Base-by-base conservation (phyloP, 2,797 vertebrate species). In the Gastrophryne carolinensis region DNA sequence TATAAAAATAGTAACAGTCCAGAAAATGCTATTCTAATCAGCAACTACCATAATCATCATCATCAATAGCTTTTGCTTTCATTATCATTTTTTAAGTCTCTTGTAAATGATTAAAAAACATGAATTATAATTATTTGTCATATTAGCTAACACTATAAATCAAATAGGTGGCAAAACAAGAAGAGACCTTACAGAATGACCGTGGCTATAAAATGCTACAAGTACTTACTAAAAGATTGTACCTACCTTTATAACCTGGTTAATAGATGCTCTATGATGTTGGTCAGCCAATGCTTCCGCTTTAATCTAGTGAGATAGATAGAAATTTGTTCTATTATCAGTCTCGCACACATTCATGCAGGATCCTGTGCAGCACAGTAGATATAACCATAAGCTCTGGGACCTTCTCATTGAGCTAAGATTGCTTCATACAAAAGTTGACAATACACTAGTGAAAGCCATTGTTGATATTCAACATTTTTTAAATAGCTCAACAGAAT, bases 391-490 rank as follows among this genome's bases (percentile, higher is more conserved):
- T 85, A 90, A 94, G 93, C 94, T 90, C 92, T 90, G 92, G 92
- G 93, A 96, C 96, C 87, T 86, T 96, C 94, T 95, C 94, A 94
- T 97, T 97, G 93, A 96, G 91, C 92, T 92, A 93, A 97, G 95
- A 98, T 96, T 96, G 95, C 94, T 95, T 96, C 95, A 97, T 97
- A 98, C 93, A 98, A 95, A 97, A 95, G 93, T 95, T 96, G 93
- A 98, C 96, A 99, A 98, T 98, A 90, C 91, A 88, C 83, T 90
- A 91, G 88, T 92, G 92, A 96, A 96, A 95, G 93, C 94, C 92
- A 96, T 98, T 99, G 97, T 98, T 97, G 96, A 97, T 97, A 98
- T 97, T 98, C 96, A 93, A 96, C 96, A 95, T 98, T 97, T 98
- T 96, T 94, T 92, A 95, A 98, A 98, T 95, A 97, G 95, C 95